These are phyloP conservation scores for Platanista minor DNA, from an alignment of 2,113 vertebrate species.

Conservation along the genomic window DNA sequence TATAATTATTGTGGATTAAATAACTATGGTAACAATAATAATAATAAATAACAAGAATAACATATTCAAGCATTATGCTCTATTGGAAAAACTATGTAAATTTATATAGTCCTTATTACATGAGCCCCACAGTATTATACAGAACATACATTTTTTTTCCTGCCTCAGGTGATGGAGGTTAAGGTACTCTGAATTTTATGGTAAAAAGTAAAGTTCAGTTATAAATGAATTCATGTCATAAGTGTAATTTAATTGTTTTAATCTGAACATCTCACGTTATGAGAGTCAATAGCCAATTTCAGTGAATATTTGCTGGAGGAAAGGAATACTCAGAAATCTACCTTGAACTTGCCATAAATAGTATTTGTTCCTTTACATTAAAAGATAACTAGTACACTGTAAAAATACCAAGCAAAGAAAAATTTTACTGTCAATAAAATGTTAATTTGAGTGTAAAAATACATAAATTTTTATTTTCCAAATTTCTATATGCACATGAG, in stretches of 20 bases:
- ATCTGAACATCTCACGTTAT: not conserved
- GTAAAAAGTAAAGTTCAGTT: not conserved
- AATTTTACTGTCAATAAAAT: not conserved
- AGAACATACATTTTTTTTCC: not conserved
- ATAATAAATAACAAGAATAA: not conserved
- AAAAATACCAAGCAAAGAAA: not conserved
- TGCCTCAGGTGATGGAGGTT: not conserved
- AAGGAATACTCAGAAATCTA: not conserved
- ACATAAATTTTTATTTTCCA: not conserved
- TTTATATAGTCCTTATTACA: not conserved
- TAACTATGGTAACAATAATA: not conserved
- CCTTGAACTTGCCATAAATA: not conserved
- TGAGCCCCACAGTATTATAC: not conserved
- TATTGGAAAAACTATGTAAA: not conserved
- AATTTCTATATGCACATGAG: not conserved
- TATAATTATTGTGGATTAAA: not conserved
- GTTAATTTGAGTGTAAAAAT: not conserved
- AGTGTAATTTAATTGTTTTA: not conserved
- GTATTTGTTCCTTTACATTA: not conserved
- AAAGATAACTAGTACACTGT: not conserved
- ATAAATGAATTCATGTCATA: not conserved
- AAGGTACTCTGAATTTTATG: not conserved
- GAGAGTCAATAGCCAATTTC: not conserved
- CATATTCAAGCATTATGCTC: not conserved
- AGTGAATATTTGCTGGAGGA: not conserved